These are phyloP conservation scores for Aegotheles bennettii DNA, from an alignment of 2,113 vertebrate species.

Conservation along the genomic window DNA sequence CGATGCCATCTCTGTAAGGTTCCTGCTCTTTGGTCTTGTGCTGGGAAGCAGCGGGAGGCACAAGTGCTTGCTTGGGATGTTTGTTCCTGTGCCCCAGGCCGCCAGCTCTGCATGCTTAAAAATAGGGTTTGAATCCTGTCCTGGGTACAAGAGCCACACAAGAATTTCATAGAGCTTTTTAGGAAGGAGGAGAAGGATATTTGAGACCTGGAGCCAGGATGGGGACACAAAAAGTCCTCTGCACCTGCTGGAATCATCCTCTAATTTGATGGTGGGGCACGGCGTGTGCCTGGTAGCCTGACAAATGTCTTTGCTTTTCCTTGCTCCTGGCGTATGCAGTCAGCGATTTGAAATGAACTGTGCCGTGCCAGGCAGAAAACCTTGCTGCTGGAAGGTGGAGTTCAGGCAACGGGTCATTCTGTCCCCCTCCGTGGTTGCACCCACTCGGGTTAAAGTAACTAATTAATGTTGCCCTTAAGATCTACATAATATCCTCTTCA, in stretches of 20 bases:
- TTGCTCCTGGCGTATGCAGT: background rate
- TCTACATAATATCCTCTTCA: background rate
- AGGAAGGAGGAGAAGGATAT: background rate
- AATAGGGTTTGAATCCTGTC: slow-evolving; percentile 46
- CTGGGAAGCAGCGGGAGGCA: background rate
- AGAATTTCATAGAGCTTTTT: background rate
- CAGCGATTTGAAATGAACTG: background rate
- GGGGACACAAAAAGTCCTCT: background rate
- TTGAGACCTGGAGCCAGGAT: background rate
- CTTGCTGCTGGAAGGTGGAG: background rate
- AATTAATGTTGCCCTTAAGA: background rate
- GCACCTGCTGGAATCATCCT: slow-evolving; percentile 15
- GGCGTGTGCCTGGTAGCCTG: background rate
- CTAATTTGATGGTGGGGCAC: background rate
- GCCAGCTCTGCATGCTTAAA: slow-evolving; percentile 20
- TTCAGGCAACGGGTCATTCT: background rate
- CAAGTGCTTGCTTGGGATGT: background rate
- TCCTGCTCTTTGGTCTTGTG: background rate
- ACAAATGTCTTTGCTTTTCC: background rate
- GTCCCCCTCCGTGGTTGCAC: background rate
- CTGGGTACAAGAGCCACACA: background rate
- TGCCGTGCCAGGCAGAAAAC: background rate
- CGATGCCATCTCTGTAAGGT: background rate
- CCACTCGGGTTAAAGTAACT: background rate
- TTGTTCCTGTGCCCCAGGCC: background rate